These are phyloP conservation scores for Keiferia lycopersicella DNA, from an alignment of 2,888 invertebrate species.

Conservation along the genomic window DNA sequence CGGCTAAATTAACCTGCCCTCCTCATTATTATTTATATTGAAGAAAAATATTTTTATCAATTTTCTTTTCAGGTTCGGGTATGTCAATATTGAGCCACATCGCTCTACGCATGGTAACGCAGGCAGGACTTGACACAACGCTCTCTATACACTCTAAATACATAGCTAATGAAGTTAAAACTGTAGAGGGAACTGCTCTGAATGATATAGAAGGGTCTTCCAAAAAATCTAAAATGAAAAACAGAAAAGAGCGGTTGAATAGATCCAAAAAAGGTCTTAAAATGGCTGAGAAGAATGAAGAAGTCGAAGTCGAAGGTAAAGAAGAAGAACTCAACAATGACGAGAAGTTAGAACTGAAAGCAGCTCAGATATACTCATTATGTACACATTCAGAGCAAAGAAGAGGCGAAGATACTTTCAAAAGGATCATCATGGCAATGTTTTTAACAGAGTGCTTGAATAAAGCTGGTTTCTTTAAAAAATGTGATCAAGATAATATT, in stretches of 20 bases:
- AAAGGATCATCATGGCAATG: slow-evolving; percentile 88
- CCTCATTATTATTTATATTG: too few species aligned
- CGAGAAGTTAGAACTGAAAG: slow-evolving; percentile 63
- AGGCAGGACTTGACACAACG: slow-evolving; percentile 78
- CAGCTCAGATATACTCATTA: slow-evolving; percentile 81
- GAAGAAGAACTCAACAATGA: slow-evolving; percentile 54
- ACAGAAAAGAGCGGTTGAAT: slow-evolving; percentile 67
- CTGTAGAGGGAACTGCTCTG: slow-evolving; percentile 54
- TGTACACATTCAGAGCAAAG: slow-evolving; percentile 85
- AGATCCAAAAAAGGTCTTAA: slow-evolving; percentile 63
- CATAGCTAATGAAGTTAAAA: slow-evolving; percentile 55
- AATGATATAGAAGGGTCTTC: slow-evolving; percentile 67
- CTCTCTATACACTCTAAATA: slow-evolving; percentile 72
- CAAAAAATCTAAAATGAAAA: slow-evolving; percentile 69
- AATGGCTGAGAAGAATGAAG: slow-evolving; percentile 51
- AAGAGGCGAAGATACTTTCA: slow-evolving; percentile 85
- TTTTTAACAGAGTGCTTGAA: slow-evolving; percentile 88
- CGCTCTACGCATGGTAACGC: slow-evolving; percentile 89
- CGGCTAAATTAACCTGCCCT: too few species aligned
- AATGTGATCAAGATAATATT: slow-evolving; percentile 36
- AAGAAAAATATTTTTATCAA: neutral
- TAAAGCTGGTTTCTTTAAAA: slow-evolving; percentile 83
- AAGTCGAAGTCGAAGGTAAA: slow-evolving; percentile 53
- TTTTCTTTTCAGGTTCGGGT: slow-evolving; percentile 81
- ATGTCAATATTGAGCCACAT: slow-evolving; percentile 90